phyloP scores from a whole-genome alignment of 2,888 invertebrate species.

The Thymelicus lineola region DNA sequence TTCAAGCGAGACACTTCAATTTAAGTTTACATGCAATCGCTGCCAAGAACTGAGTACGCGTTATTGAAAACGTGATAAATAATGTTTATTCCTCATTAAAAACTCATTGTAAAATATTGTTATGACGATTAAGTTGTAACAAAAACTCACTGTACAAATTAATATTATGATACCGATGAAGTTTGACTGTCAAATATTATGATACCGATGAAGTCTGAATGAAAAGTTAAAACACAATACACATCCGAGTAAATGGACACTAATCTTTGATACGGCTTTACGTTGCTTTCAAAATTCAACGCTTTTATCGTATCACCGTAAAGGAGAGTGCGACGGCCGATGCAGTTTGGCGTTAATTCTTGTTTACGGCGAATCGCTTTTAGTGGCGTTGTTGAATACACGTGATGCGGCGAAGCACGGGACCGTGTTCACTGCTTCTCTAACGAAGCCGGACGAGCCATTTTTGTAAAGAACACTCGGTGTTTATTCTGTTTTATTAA shows the following conservation, averaged over 20 bases:
- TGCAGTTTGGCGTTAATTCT: slow-evolving; percentile 80
- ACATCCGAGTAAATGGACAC: not conserved
- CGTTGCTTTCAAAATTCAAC: slow-evolving; percentile 61
- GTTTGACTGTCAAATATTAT: too few relatives aligned
- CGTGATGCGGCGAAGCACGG: slow-evolving; percentile 56
- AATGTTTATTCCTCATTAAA: slow-evolving; percentile 13
- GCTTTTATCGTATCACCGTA: slow-evolving; percentile 78
- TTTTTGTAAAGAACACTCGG: slow-evolving; percentile 1
- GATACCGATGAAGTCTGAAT: too few relatives aligned
- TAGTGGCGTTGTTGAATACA: slow-evolving; percentile 72
- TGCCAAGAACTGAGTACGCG: slow-evolving; percentile 45
- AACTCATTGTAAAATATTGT: not conserved
- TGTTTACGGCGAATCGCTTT: slow-evolving; percentile 82
- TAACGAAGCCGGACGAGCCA: slow-evolving; percentile 37
- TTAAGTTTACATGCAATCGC: slow-evolving; percentile 66
- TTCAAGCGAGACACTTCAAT: slow-evolving; percentile 71
- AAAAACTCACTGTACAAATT: too few relatives aligned
- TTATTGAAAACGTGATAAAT: slow-evolving; percentile 18
- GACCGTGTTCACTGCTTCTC: slow-evolving; percentile 55
- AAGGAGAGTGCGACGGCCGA: slow-evolving; percentile 78
- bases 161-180: too few relatives aligned
- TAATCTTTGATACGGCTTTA: slow-evolving; percentile 6
- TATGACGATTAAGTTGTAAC: not conserved
- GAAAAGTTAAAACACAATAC: not conserved
- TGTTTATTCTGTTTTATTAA: not conserved